Percentiles rank a stretch among this genome's conserved stretches.
These are phyloP conservation scores for Cheilosia vulpina DNA, from an alignment of 2,888 invertebrate species.

Conservation along the genomic window DNA sequence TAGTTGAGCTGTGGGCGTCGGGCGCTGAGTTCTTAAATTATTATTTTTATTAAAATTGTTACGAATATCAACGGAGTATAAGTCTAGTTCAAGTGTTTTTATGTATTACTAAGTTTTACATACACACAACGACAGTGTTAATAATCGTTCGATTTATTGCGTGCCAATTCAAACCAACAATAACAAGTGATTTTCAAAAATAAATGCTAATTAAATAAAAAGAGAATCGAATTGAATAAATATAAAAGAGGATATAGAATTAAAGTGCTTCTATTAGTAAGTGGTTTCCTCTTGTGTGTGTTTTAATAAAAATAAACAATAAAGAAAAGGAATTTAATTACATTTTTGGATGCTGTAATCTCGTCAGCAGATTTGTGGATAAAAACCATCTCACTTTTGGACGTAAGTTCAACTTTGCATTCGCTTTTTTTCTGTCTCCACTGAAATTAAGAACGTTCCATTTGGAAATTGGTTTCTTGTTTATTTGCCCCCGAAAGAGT, in stretches of 20 bases:
- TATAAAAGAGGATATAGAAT: constrained; percentile 1
- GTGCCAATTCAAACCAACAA: constrained; percentile 11
- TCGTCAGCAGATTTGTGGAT: constrained; percentile 39
- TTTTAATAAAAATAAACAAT: neutral
- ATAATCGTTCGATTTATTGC: constrained; percentile 4
- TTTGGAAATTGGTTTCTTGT: neutral
- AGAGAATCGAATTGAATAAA: constrained; percentile 20
- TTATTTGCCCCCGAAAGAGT: constrained; percentile 8
- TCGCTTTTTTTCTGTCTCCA: neutral
- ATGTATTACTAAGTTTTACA: neutral
- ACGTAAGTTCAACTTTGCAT: constrained; percentile 26
- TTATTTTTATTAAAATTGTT: constrained; percentile 6
- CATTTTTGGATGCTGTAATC: constrained; percentile 49
- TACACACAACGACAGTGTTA: neutral
- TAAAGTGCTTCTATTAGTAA: constrained; percentile 12
- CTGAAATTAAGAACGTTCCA: no score
- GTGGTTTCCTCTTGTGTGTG: neutral
- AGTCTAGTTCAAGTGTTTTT: constrained; percentile 2
- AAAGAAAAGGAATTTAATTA: constrained; percentile 32
- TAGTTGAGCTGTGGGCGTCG: constrained; percentile 38
- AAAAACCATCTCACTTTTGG: constrained; percentile 17
- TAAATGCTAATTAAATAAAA: constrained; percentile 17
- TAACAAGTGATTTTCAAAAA: constrained; percentile 25
- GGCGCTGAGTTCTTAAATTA: constrained; percentile 14
- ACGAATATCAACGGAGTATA: neutral